Base-by-base conservation (phyloP, 2,797 vertebrate genomes). In the Sebastes miniatus region DNA sequence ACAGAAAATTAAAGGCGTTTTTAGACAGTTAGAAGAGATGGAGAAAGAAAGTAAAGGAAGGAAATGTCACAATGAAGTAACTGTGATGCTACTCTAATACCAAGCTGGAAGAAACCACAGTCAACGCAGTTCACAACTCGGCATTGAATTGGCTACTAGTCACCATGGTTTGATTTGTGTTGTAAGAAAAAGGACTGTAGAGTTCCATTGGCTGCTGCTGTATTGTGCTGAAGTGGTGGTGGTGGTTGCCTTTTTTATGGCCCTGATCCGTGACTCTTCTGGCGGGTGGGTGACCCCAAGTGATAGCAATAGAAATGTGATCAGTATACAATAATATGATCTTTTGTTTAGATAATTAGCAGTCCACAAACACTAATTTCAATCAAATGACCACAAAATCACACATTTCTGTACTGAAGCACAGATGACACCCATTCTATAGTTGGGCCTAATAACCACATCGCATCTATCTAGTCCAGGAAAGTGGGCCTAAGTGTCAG, bases 351-450 rank as follows among this genome's bases (percentile, higher is more conserved):
- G 69, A 89, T 89, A 88, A 77, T 90, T 80, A 85, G 79, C 83
- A 78, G 64, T 87, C 90, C 80, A 92, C 86, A 90, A 83, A 84
- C 84, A 92, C 77, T 66, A 80, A 86, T 91, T 89, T 85, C 75
- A 64, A 27, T 90, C 83, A 89, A 87, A 86, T 88, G 76, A 87
- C 74, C 90, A 93, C 90, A 90, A 73, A 83, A 83, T 85, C 56
- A 88, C 81, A 91, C 80, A 83, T 88, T 82, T 90, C 87, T 81
- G 73, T 64, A 84, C 69, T 85, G 80, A 88, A 84, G 76, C 89
- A 91, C 83, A 87, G 90, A 87, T 90, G 85, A 88, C 75, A 89
- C 89, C 87, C 88, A 83, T 83, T 85, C 72, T 91, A 92, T 88
- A 86, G 64, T 72, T 84, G 88, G 90, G 89, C 75, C 79, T 74